Evolutionary conservation across 2,113 vertebrate genomes (phyloP), one percentile per base, ranked within the genome.

Genomic region (Paramisgurnus dabryanus): DNA sequence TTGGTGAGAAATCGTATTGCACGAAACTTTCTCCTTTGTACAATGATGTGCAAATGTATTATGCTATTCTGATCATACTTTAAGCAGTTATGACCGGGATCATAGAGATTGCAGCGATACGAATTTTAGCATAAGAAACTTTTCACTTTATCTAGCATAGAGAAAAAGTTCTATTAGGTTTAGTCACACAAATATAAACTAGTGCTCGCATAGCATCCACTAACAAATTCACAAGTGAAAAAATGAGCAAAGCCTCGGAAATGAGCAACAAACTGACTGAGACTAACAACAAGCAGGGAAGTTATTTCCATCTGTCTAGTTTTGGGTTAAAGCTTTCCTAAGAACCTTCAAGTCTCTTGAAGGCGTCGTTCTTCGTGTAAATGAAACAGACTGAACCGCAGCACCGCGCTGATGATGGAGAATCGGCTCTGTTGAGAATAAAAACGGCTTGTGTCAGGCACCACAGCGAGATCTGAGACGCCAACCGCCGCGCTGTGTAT

Each of bases 371-470:
- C 27, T 34, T 87, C 80, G 83, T 89, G 86, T 83, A 85, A 87
- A 87, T 89, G 80, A 88, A 86, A 89, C 83, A 79, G 85, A 88
- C 79, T 82, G 84, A 77, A 69, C 69, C 78, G 84, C 81, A 86
- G 65, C 81, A 84, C 76, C 84, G 70, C 73, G 66, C 7, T 69
- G 75, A 80, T 81, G 67, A 61, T 13, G 4, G 76, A 49, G 40
- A 41, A 66, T 75, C 12, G 43, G 67, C 47, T 69, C 58, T 4
- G 78, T 57, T 8, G 60, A 75, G 57, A 57, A 78, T 57, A 72
- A 72, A 57, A 65, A 50, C 18, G n/a, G 55, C 22, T 53, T 13
- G 72, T 22, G 57, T 80, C 77, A 67, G 78, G 55, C 64, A 73
- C 40, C n/a, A 47, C 69, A 43, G 10, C 3, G 17, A 80, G 70